Conservation (phyloP, 2,797 vertebrate species). For the Tragopan temminckii region DNA sequence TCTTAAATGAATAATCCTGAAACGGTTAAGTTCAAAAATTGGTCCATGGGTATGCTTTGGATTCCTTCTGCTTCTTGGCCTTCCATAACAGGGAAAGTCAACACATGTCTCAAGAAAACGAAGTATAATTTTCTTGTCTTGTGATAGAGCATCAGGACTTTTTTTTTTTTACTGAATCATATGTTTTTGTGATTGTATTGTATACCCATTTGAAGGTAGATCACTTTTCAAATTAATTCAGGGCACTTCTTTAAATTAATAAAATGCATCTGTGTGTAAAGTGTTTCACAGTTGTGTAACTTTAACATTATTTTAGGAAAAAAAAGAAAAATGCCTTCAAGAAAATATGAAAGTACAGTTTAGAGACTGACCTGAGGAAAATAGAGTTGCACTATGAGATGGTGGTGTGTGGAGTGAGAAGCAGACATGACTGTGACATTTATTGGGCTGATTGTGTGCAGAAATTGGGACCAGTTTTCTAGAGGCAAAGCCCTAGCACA, state of each 20-base stretch:
- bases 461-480: neutral
- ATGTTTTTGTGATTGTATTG: neutral
- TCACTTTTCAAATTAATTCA: constrained; percentile 16
- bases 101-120: neutral
- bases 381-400: neutral
- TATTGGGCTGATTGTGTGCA: neutral
- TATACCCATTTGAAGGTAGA: neutral
- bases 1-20: neutral
- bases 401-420: neutral
- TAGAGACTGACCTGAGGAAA: neutral
- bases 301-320: neutral
- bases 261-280: neutral
- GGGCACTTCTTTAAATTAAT: neutral
- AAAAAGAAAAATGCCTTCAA: neutral
- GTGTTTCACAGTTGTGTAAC: neutral
- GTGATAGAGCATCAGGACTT: neutral
- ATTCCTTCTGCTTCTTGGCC: neutral
- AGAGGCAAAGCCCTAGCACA: neutral
- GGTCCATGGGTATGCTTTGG: neutral
- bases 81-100: neutral
- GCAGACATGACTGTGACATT: neutral
- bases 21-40: neutral
- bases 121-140: neutral
- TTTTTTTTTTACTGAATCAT: neutral
- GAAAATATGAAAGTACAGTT: rapidly evolving